Percentiles rank a stretch among this genome's conserved stretches.
These are phyloP conservation scores for Parauchenoglanis punctatus DNA, from an alignment of 2,797 vertebrate genomes.

Conservation along the genomic window DNA sequence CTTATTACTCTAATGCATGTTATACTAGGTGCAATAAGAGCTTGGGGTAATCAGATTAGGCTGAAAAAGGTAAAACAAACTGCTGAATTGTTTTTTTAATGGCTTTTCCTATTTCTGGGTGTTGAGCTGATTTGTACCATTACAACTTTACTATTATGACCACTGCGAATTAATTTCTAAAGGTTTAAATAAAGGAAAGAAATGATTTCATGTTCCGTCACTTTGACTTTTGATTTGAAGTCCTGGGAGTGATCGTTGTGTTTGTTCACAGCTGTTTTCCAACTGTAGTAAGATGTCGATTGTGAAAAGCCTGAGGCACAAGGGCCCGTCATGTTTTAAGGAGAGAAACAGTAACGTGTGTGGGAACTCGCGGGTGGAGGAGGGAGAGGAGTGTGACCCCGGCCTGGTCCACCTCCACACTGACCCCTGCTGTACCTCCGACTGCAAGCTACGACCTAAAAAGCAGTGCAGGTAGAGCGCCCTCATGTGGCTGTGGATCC, in stretches of 20 bases:
- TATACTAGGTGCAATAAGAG: neutral
- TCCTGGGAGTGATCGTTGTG: neutral
- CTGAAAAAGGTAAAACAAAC: neutral
- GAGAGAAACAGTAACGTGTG: slow-evolving; percentile 91
- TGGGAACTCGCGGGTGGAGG: slow-evolving; percentile 93
- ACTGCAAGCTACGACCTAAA: slow-evolving; percentile 77
- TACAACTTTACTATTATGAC: neutral
- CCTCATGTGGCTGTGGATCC: slow-evolving; percentile 33
- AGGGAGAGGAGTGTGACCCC: slow-evolving; percentile 90
- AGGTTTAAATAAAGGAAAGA: neutral
- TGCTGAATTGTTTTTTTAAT: neutral
- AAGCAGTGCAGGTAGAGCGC: slow-evolving; percentile 87
- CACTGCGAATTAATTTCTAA: neutral
- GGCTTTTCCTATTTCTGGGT: neutral
- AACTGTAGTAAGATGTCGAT: slow-evolving; percentile 92
- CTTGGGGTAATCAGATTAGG: neutral
- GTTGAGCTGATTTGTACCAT: neutral
- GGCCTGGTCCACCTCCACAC: slow-evolving; percentile 85
- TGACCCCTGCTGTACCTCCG: slow-evolving; percentile 84
- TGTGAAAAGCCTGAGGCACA: slow-evolving; percentile 83
- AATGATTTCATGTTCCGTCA: neutral
- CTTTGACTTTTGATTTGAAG: neutral
- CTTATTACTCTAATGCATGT: neutral
- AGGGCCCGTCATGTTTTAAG: slow-evolving; percentile 86
- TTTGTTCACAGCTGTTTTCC: slow-evolving; percentile 85